phyloP scores from a whole-genome alignment of 2,888 invertebrate species.

The Epistrophe grossulariae region DNA sequence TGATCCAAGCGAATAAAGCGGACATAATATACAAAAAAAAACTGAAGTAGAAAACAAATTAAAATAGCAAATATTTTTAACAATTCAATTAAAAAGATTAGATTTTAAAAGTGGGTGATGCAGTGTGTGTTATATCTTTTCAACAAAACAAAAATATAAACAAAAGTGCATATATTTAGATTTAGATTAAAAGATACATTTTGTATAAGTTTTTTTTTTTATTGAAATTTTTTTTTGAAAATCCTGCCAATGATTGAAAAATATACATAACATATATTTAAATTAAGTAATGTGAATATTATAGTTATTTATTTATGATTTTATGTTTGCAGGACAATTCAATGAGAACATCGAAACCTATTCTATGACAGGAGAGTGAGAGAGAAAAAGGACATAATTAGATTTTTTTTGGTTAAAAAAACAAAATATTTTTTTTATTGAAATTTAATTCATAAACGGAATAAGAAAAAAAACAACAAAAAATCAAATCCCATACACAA shows the following conservation, averaged over 20 bases:
- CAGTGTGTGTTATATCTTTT: background rate
- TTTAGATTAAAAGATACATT: background rate
- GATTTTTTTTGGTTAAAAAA: conserved; percentile 12
- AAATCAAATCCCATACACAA: background rate
- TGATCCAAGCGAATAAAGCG: conserved; percentile 20
- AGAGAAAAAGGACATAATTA: conserved; percentile 43
- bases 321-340: conserved; percentile 56
- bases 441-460: background rate
- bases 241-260: background rate
- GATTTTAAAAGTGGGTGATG: background rate
- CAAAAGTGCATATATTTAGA: background rate
- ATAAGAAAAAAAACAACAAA: background rate
- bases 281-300: background rate
- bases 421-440: conserved; percentile 1
- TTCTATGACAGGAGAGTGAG: conserved; percentile 43
- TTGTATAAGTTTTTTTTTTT: background rate
- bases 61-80: background rate
- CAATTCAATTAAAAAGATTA: conserved; percentile 3
- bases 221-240: background rate
- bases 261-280: background rate
- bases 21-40: background rate
- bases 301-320: background rate
- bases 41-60: background rate
- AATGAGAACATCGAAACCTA: conserved; percentile 52
- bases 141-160: background rate